Evolutionary conservation across 2,113 vertebrate genomes (phyloP).

Genomic region (Puma concolor): DNA sequence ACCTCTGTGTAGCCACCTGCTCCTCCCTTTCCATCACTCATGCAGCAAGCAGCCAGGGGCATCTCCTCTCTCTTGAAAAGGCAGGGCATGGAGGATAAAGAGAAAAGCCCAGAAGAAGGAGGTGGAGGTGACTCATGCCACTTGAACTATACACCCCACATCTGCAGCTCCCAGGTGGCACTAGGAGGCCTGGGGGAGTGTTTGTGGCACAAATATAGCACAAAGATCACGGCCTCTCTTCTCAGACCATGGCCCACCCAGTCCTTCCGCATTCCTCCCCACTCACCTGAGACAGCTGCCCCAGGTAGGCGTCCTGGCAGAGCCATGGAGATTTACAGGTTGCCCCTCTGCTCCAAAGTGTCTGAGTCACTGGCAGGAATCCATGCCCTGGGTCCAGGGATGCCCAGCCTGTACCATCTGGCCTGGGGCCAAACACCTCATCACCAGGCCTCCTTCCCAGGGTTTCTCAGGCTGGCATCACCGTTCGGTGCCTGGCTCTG

Average conservation of each 20-base stretch:
- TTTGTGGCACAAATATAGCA: background rate
- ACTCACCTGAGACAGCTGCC: background rate
- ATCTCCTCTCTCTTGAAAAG: background rate
- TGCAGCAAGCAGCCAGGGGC: background rate
- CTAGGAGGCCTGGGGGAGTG: background rate
- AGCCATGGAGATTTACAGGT: background rate
- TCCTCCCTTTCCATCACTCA: background rate
- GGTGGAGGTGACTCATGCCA: background rate
- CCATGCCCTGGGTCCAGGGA: background rate
- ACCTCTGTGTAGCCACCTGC: background rate
- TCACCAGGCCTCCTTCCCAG: background rate
- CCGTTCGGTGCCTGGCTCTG: background rate
- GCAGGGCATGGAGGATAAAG: background rate
- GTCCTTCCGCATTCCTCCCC: conserved; percentile 40
- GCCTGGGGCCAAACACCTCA: background rate
- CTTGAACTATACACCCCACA: background rate
- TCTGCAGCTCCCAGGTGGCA: background rate
- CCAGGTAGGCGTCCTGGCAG: background rate
- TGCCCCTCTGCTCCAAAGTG: background rate
- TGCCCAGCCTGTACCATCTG: background rate
- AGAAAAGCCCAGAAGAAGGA: background rate
- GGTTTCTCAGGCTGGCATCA: background rate
- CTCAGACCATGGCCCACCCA: background rate
- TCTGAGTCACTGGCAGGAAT: background rate
- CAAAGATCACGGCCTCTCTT: background rate